phyloP scores from a whole-genome alignment of 2,113 vertebrate genomes.

The Dasyprocta punctata region DNA sequence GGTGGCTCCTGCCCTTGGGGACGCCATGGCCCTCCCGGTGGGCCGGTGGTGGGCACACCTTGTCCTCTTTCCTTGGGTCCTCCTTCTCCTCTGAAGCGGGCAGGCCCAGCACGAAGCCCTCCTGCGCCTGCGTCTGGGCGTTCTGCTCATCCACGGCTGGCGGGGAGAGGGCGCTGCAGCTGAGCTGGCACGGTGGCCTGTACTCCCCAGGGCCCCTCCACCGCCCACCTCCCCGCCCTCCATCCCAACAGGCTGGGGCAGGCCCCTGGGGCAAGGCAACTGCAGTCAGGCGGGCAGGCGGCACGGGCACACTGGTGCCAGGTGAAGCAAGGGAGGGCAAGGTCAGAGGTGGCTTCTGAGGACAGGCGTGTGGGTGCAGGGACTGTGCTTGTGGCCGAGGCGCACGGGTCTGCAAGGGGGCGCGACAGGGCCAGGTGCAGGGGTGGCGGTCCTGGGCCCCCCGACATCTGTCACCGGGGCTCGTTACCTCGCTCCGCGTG shows the following conservation, averaged over 20 bases:
- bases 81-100: constrained; percentile 85
- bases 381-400: rapidly evolving
- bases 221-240: neutral
- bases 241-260: neutral
- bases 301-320: neutral
- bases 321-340: no score
- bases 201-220: neutral
- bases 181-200: neutral
- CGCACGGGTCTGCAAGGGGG: neutral
- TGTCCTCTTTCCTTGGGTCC: constrained; percentile 85
- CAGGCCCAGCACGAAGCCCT: constrained; percentile 87
- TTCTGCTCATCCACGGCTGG: constrained; percentile 98
- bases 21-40: constrained; percentile 84
- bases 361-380: no score
- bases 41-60: constrained; percentile 86
- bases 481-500: constrained; percentile 95
- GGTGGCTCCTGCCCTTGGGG: constrained; percentile 84
- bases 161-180: neutral
- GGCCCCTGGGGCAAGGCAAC: neutral
- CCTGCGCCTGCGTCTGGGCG: constrained; percentile 93
- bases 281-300: neutral
- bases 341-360: neutral
- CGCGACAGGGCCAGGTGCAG: neutral
- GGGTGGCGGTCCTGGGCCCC: rapidly evolving
- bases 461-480: neutral